phyloP scores from a whole-genome alignment of 2,888 invertebrate genomes.

The Ophion obscuratus region DNA sequence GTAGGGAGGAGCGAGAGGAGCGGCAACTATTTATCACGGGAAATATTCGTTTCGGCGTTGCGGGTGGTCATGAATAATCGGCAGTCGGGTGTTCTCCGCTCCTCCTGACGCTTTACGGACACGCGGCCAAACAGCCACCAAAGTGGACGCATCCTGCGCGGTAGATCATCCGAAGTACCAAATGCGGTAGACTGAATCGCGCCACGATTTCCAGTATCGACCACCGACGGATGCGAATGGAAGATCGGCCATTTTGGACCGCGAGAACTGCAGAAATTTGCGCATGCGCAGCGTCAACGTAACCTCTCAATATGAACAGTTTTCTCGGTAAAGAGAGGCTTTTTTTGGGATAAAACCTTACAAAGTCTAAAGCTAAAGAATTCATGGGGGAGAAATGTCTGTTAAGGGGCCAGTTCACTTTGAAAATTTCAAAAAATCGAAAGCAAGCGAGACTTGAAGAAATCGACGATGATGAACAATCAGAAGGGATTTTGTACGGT shows the following conservation, averaged over 20 bases:
- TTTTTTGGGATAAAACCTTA: no score
- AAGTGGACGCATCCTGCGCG: constrained; percentile 7
- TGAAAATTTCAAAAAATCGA: no score
- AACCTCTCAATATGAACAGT: neutral
- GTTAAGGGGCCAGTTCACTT: no score
- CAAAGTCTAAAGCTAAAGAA: no score
- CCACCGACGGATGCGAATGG: neutral
- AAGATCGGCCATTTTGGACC: neutral
- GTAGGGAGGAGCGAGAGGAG: constrained; percentile 26
- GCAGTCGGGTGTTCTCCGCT: constrained; percentile 35
- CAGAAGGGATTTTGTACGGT: no score
- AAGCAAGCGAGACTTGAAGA: no score
- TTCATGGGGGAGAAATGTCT: no score
- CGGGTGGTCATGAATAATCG: constrained; percentile 73
- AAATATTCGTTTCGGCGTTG: constrained; percentile 68
- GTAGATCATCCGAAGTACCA: constrained; percentile 8
- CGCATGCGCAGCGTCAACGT: neutral
- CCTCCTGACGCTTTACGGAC: constrained; percentile 15
- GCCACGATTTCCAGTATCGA: neutral
- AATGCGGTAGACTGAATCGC: neutral
- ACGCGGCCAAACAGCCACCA: constrained; percentile 40
- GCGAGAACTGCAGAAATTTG: no score
- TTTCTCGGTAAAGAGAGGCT: neutral
- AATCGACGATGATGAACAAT: no score
- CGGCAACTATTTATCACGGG: constrained; percentile 67